Evolutionary conservation across 2,888 invertebrate species (phyloP).

Genomic region (Drosophila fungiperda): DNA sequence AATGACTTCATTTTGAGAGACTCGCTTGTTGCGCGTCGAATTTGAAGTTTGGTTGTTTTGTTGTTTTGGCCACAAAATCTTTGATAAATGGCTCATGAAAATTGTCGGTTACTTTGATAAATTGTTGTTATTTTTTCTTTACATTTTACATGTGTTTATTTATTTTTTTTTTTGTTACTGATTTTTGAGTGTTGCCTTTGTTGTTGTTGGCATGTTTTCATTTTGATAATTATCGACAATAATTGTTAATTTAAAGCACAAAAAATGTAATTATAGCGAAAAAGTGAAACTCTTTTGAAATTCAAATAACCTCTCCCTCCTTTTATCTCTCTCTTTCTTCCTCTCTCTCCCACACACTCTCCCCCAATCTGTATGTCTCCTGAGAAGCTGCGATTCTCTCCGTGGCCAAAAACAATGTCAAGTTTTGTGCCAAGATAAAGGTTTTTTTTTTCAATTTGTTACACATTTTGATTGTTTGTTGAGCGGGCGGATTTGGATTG

Average conservation of each 20-base stretch:
- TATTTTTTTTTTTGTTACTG: neutral
- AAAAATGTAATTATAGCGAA: constrained; percentile 36
- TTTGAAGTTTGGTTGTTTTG: constrained; percentile 29
- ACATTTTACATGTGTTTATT: constrained; percentile 14
- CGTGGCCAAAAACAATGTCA: constrained; percentile 46
- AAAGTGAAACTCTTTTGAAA: constrained; percentile 70
- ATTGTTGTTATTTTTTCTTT: constrained; percentile 46
- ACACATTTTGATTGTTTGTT: constrained; percentile 20
- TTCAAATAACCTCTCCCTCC: constrained; percentile 24
- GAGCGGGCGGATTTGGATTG: constrained; percentile 7
- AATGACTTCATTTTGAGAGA: constrained; percentile 66
- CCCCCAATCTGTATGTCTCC: constrained; percentile 2
- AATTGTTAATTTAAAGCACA: constrained; percentile 72
- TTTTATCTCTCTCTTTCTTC: neutral
- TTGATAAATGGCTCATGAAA: constrained; percentile 52
- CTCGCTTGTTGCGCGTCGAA: constrained; percentile 15
- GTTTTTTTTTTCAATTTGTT: constrained; percentile 26
- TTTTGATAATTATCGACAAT: constrained; percentile 72
- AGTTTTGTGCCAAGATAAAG: constrained; percentile 48
- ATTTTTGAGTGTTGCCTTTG: constrained; percentile 20
- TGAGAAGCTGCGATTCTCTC: constrained; percentile 16
- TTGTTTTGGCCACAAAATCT: constrained; percentile 40
- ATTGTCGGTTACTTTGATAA: constrained; percentile 57
- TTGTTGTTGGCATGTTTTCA: constrained; percentile 46
- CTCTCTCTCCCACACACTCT: neutral